Evolutionary conservation across 2,797 vertebrate genomes (phyloP).

Genomic region (Zalophus californianus): DNA sequence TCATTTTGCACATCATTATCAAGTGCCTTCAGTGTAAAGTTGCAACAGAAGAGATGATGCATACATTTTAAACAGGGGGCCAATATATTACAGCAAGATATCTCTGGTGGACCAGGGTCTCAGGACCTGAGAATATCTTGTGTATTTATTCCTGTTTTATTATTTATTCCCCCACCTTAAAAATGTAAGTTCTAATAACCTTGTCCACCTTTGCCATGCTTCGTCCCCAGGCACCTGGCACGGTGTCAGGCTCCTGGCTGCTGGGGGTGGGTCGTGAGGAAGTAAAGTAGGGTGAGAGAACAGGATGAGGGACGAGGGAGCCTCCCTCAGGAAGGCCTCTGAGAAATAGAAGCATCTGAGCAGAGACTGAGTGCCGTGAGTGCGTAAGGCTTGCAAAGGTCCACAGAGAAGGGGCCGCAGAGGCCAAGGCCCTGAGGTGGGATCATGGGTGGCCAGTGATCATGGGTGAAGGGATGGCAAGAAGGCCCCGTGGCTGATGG

Average conservation of each 20-base stretch:
- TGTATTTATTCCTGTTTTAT: neutral
- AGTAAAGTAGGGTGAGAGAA: neutral
- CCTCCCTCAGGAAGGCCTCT: neutral
- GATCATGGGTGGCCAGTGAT: neutral
- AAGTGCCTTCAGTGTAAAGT: neutral
- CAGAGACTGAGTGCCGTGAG: neutral
- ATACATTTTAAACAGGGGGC: neutral
- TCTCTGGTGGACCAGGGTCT: neutral
- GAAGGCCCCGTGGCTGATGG: neutral
- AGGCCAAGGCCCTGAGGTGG: neutral
- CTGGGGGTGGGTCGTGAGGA: neutral
- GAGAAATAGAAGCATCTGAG: neutral
- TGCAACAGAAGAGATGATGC: neutral
- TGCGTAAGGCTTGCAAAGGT: neutral
- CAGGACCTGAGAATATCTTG: neutral
- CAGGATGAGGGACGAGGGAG: no score
- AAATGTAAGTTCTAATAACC: neutral
- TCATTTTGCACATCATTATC: neutral
- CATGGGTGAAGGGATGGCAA: neutral
- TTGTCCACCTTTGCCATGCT: neutral
- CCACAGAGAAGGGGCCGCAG: neutral
- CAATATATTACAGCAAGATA: neutral
- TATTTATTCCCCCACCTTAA: neutral
- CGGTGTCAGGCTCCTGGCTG: neutral
- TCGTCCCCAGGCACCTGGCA: neutral